Conservation (phyloP, 2,888 invertebrate genomes). For the Unio delphinus region DNA sequence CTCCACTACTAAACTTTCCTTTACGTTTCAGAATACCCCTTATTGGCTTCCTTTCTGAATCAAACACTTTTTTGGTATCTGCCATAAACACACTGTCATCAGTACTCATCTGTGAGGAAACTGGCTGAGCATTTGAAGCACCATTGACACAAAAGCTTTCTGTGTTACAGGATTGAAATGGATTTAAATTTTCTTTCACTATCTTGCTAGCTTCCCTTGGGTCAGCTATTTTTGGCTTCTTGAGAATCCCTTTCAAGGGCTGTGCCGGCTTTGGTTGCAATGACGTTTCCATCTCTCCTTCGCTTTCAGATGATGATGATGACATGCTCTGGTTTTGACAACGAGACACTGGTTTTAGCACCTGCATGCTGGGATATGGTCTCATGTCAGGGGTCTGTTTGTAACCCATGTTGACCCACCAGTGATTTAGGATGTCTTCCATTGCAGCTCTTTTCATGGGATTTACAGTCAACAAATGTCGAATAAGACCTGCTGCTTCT, state of each 20-base stretch:
- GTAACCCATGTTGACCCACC: constrained; percentile 88
- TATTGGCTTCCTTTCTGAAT: constrained; percentile 60
- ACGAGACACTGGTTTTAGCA: constrained; percentile 35
- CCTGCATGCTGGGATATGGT: constrained; percentile 46
- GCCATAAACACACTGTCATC: neutral
- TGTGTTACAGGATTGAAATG: neutral
- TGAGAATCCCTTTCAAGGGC: constrained; percentile 47
- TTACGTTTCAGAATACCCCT: constrained; percentile 63
- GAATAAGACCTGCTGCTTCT: constrained; percentile 94
- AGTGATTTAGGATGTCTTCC: constrained; percentile 93
- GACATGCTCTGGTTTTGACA: constrained; percentile 44
- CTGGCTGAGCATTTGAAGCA: neutral
- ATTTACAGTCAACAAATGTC: constrained; percentile 94
- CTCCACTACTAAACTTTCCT: constrained; percentile 58
- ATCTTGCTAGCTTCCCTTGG: neutral
- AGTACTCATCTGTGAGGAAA: neutral
- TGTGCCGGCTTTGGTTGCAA: constrained; percentile 32
- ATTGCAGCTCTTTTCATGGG: constrained; percentile 91
- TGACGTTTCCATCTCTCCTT: constrained; percentile 38
- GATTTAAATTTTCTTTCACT: no score
- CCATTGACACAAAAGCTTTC: neutral
- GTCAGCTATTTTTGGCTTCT: constrained; percentile 43
- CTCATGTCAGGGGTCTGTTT: constrained; percentile 51
- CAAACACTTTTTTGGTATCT: constrained; percentile 44
- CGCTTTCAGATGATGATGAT: constrained; percentile 50